Percentiles rank a stretch among this genome's conserved stretches.
Evolutionary conservation across 2,797 vertebrate species (phyloP).

Genomic region (Enteromius argenteus): DNA sequence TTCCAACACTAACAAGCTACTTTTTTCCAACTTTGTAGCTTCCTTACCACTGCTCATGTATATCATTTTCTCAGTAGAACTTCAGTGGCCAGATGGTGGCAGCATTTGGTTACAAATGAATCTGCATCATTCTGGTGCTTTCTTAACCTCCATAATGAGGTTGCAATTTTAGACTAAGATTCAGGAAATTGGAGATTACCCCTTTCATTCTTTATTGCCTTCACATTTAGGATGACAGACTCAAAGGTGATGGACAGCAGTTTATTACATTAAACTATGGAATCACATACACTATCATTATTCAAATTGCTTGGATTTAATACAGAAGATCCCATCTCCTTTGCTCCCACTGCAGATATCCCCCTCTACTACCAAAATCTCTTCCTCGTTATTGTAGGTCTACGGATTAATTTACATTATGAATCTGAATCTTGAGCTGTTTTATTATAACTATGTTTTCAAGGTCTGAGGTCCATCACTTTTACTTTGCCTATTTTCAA

Average conservation of each 20-base stretch:
- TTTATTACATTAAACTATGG: neutral
- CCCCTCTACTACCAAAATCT: neutral
- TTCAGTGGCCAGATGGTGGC: conserved; percentile 72
- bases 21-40: neutral
- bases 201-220: neutral
- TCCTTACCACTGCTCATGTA: neutral
- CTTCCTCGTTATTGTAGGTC: neutral
- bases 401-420: neutral
- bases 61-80: neutral
- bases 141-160: neutral
- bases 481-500: neutral
- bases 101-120: conserved; percentile 65
- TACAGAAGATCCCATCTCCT: neutral
- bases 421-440: neutral
- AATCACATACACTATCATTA: neutral
- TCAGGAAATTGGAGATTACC: conserved; percentile 20
- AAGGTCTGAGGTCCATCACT: neutral
- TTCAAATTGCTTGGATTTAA: neutral
- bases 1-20: neutral
- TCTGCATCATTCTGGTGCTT: neutral
- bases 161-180: neutral
- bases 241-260: conserved; percentile 5
- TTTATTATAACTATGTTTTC: neutral
- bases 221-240: neutral
- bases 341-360: neutral